A percentile compares a stretch with the other conserved stretches of the same genome.
Evolutionary conservation across 2,888 invertebrate genomes (phyloP).

Genomic region (Spatulosminthurus flaviceps): DNA sequence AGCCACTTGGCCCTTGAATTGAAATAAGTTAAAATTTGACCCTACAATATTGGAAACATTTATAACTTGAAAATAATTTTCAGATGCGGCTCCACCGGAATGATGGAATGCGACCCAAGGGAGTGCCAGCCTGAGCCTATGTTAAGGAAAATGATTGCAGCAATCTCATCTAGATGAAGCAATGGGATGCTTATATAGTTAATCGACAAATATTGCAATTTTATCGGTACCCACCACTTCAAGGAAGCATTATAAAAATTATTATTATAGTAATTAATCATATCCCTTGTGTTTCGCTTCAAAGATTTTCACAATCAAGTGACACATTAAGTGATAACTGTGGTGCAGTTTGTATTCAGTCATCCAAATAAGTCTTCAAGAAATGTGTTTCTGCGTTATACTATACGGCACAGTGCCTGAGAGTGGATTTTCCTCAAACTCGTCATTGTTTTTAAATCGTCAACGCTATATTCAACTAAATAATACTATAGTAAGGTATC

Average conservation of each 20-base stretch:
- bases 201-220: slow-evolving; percentile 15
- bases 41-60: too few species aligned
- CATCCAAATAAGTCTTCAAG: slow-evolving; percentile 7
- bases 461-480: neutral
- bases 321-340: slow-evolving; percentile 19
- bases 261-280: slow-evolving; percentile 4
- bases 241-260: slow-evolving; percentile 21
- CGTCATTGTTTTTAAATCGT: slow-evolving; percentile 11
- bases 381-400: slow-evolving; percentile 6
- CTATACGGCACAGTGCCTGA: neutral
- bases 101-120: slow-evolving; percentile 94
- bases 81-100: slow-evolving; percentile 90
- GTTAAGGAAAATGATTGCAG: slow-evolving; percentile 88
- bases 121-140: slow-evolving; percentile 89
- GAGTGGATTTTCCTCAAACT: slow-evolving; percentile 18
- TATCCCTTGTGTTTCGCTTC: slow-evolving; percentile 33
- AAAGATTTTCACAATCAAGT: slow-evolving; percentile 3
- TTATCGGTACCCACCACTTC: slow-evolving; percentile 41
- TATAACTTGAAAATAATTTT: too few species aligned
- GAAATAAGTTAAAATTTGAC: too few species aligned
- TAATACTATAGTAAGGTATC: neutral
- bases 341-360: slow-evolving; percentile 15
- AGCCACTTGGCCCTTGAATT: too few species aligned
- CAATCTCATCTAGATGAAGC: slow-evolving; percentile 66
- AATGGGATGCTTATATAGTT: slow-evolving; percentile 23